Conservation (phyloP, 2,113 vertebrate genomes). For the Hippocampus zosterae region DNA sequence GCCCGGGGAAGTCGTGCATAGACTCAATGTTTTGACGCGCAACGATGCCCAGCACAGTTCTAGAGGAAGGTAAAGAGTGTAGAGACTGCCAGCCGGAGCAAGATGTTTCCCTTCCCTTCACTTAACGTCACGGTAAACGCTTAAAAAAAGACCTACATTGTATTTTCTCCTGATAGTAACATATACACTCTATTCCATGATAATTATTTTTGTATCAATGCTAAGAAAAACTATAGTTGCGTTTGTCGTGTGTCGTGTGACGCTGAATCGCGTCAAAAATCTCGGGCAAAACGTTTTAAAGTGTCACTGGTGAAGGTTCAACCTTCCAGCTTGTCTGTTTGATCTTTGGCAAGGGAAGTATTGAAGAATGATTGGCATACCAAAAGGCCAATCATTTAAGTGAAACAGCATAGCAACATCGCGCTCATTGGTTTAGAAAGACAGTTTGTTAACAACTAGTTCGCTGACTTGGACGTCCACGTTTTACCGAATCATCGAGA, state of each 20-base stretch:
- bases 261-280: too few species aligned
- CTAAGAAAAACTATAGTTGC: background rate
- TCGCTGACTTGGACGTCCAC: background rate
- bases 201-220: background rate
- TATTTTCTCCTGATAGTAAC: background rate
- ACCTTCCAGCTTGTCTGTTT: background rate
- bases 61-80: conserved; percentile 36
- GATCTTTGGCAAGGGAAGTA: conserved; percentile 35
- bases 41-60: conserved; percentile 59
- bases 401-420: conserved; percentile 66
- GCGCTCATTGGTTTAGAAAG: conserved; percentile 51
- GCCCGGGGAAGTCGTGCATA: conserved; percentile 52
- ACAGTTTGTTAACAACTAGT: background rate
- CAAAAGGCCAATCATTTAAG: conserved; percentile 53
- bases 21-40: conserved; percentile 72
- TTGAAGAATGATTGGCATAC: conserved; percentile 48
- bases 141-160: background rate
- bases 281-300: background rate
- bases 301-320: background rate
- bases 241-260: background rate
- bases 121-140: conserved; percentile 19
- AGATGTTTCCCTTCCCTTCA: conserved; percentile 8
- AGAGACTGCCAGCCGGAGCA: conserved; percentile 31
- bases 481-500: background rate
- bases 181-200: background rate